phyloP scores from a whole-genome alignment of 2,888 invertebrate genomes.

The Drosophila vallismaia region DNA sequence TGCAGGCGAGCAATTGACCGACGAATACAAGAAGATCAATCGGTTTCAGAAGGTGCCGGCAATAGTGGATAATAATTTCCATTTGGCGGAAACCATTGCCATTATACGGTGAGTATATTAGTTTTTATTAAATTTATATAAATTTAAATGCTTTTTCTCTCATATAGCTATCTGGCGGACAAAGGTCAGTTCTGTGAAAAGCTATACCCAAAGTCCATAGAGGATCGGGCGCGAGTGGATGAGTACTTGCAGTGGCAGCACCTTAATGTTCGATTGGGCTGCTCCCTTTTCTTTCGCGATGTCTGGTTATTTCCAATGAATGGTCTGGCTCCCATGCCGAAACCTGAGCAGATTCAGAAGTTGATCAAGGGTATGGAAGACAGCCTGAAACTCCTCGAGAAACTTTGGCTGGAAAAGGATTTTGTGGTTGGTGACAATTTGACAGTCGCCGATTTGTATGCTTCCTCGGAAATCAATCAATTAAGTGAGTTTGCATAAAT shows the following conservation, averaged over 20 bases:
- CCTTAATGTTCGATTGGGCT: constrained; percentile 85
- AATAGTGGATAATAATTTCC: constrained; percentile 88
- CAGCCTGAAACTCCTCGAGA: constrained; percentile 86
- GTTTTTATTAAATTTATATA: background rate
- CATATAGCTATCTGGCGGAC: constrained; percentile 71
- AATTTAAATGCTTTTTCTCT: background rate
- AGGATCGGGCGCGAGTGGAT: constrained; percentile 87
- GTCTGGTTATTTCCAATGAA: constrained; percentile 85
- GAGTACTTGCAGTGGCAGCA: constrained; percentile 91
- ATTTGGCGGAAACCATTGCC: constrained; percentile 86
- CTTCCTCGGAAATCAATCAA: constrained; percentile 90
- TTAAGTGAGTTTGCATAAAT: constrained; percentile 85
- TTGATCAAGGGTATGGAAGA: constrained; percentile 84
- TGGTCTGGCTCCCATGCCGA: constrained; percentile 82
- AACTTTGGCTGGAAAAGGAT: constrained; percentile 85
- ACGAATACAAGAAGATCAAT: constrained; percentile 86
- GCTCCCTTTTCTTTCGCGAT: constrained; percentile 85
- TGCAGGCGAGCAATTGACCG: constrained; percentile 86
- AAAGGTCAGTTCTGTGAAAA: constrained; percentile 83
- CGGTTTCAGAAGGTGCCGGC: constrained; percentile 88
- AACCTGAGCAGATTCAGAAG: constrained; percentile 81
- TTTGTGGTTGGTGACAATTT: constrained; percentile 86
- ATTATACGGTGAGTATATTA: constrained; percentile 86
- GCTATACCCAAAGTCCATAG: constrained; percentile 87
- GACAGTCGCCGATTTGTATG: constrained; percentile 89